phyloP scores from a whole-genome alignment of 1,140 invertebrate species.

The Thereuonema tuberculata region DNA sequence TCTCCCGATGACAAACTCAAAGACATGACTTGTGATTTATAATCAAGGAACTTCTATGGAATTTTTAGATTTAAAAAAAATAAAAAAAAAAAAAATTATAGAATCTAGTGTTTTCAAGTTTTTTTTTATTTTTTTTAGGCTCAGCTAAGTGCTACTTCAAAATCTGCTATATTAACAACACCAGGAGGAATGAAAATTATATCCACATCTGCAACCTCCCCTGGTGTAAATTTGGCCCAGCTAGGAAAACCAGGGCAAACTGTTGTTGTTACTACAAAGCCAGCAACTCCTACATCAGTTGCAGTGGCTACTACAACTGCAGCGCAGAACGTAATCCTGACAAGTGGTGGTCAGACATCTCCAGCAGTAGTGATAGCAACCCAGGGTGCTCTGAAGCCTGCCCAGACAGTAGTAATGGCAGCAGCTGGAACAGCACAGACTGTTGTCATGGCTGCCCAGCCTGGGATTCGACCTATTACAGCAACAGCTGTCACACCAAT shows the following conservation, averaged over 20 bases:
- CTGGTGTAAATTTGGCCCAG: neutral
- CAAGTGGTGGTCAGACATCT: neutral
- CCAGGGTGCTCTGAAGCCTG: slow-evolving; percentile 13
- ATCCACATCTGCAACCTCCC: neutral
- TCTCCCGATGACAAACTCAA: no score
- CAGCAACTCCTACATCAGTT: neutral
- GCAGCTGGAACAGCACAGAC: slow-evolving; percentile 21
- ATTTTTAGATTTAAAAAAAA: no score
- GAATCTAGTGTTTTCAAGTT: neutral
- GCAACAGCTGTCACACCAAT: slow-evolving; percentile 3
- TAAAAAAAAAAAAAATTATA: no score
- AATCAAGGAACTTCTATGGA: no score
- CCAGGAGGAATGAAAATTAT: neutral
- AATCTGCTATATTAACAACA: neutral
- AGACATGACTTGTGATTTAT: no score
- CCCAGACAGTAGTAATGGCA: slow-evolving; percentile 17
- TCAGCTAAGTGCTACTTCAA: neutral
- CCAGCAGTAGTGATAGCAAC: slow-evolving; percentile 6
- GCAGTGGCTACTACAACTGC: neutral
- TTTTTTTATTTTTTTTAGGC: neutral
- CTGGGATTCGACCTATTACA: slow-evolving; percentile 16
- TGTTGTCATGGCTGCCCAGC: slow-evolving; percentile 16
- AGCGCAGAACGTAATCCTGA: neutral
- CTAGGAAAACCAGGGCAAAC: neutral
- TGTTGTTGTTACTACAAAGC: neutral